Percentiles rank a stretch among this genome's conserved stretches.
Conservation (phyloP, 2,888 invertebrate species). For the Heliconius ethilla region DNA sequence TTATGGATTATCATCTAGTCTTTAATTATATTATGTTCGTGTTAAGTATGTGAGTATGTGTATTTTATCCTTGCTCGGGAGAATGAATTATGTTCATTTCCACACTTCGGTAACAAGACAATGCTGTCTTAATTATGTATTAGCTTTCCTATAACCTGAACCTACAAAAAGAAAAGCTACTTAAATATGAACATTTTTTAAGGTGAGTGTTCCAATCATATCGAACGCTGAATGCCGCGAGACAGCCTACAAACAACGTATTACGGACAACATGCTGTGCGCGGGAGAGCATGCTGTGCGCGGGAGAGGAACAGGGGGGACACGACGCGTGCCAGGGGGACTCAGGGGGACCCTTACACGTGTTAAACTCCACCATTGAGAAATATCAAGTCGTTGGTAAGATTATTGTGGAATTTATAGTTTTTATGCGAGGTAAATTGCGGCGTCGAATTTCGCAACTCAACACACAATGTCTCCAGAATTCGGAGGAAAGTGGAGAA, state of each 20-base stretch:
- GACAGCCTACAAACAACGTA: conserved; percentile 86
- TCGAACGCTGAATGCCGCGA: conserved; percentile 83
- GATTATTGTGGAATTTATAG: conserved; percentile 11
- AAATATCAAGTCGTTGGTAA: conserved; percentile 54
- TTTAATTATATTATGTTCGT: no score
- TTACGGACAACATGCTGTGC: conserved; percentile 90
- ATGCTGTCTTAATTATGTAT: no score
- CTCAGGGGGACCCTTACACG: conserved; percentile 89
- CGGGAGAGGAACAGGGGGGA: conserved; percentile 86
- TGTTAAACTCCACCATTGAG: conserved; percentile 77
- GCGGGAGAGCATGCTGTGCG: conserved; percentile 91
- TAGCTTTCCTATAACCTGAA: background rate
- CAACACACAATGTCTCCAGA: no score
- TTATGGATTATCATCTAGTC: no score
- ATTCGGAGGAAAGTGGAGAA: no score
- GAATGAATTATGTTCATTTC: background rate
- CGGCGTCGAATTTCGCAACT: no score
- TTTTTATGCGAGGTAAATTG: no score
- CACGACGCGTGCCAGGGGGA: conserved; percentile 92
- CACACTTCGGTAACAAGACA: background rate
- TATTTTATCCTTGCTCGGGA: background rate
- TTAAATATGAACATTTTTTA: conserved; percentile 25
- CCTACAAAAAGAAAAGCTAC: no score
- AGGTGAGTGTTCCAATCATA: conserved; percentile 76
- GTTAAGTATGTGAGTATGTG: background rate